A percentile compares a stretch with the other conserved stretches of the same genome.
Evolutionary conservation across 2,113 vertebrate genomes (phyloP).

Genomic region (Pseudolaguvia tuberculata): DNA sequence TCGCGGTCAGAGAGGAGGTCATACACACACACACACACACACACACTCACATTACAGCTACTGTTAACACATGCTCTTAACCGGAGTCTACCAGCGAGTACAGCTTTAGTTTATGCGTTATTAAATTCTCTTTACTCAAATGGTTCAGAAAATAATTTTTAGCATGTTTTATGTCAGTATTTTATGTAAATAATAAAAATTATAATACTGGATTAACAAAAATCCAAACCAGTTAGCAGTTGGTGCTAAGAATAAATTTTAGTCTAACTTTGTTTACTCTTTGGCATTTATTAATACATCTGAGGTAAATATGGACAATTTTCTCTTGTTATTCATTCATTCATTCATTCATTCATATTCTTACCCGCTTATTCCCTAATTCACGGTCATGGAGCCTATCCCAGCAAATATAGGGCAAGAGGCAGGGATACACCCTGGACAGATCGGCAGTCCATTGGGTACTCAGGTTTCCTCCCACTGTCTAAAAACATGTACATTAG

Average conservation of each 20-base stretch:
- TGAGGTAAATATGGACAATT: slow-evolving; percentile 1
- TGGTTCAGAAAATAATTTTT: neutral
- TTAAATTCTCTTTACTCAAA: neutral
- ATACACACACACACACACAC: slow-evolving; percentile 19
- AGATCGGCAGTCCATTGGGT: too few relatives aligned
- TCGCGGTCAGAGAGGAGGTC: slow-evolving; percentile 42
- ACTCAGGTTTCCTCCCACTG: too few relatives aligned
- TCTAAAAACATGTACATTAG: too few relatives aligned
- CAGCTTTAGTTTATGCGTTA: neutral
- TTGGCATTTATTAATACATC: neutral
- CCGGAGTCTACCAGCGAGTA: too few relatives aligned
- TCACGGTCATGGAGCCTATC: too few relatives aligned
- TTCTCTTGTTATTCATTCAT: too few relatives aligned
- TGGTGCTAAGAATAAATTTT: neutral
- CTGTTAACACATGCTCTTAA: slow-evolving; percentile 14
- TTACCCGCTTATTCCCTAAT: too few relatives aligned
- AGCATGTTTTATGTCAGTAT: neutral
- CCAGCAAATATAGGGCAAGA: too few relatives aligned
- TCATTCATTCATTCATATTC: too few relatives aligned
- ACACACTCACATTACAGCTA: slow-evolving; percentile 23
- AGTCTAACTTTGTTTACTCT: neutral
- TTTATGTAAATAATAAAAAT: too few relatives aligned
- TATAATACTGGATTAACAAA: too few relatives aligned
- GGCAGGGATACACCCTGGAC: too few relatives aligned
- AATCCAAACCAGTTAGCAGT: neutral